Evolutionary conservation across 2,113 vertebrate species (phyloP).

Genomic region (Archilochus colubris): DNA sequence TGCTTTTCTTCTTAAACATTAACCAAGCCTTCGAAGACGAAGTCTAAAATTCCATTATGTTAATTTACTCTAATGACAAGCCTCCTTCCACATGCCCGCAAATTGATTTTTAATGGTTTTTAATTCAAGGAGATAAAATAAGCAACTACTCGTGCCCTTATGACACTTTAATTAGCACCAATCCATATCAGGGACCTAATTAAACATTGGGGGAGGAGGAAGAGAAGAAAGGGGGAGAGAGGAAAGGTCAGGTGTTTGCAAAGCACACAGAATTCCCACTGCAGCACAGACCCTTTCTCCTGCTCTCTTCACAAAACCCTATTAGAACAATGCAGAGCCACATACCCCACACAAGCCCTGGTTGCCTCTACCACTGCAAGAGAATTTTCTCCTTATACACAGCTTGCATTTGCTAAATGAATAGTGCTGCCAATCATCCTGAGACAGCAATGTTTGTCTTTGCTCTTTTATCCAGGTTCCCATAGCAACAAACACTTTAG

Average conservation of each 20-base stretch:
- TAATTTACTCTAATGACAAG: slow-evolving; percentile 56
- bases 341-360: accelerated
- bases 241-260: not conserved
- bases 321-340: not conserved
- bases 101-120: slow-evolving; percentile 68
- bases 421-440: not conserved
- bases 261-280: not conserved
- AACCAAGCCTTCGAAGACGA: not conserved
- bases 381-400: not conserved
- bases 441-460: not conserved
- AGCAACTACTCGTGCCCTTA: slow-evolving; percentile 37
- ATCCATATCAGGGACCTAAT: slow-evolving; percentile 40
- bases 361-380: not conserved
- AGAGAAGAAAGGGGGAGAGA: not conserved
- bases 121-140: slow-evolving; percentile 67
- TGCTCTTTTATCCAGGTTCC: not conserved
- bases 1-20: not conserved
- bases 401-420: not conserved
- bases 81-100: slow-evolving; percentile 49
- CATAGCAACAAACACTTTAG: slow-evolving; percentile 32
- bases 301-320: not conserved
- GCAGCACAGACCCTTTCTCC: not conserved
- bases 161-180: slow-evolving; percentile 47
- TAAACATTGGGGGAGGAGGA: not conserved
- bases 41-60: slow-evolving; percentile 44